Base-by-base conservation (phyloP, 2,113 vertebrate genomes). In the Phodopus roborovskii region DNA sequence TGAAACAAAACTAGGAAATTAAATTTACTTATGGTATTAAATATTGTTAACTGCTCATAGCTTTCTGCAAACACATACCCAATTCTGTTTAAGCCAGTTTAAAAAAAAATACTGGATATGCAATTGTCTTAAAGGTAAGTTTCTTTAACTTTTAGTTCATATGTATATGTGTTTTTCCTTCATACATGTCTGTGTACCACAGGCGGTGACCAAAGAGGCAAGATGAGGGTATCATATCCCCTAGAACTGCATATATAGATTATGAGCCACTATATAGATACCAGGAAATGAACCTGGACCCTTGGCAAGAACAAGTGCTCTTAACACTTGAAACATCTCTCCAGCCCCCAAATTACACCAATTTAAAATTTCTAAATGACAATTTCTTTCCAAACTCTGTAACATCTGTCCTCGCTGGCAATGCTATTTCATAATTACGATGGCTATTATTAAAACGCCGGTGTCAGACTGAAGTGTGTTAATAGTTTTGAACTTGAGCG, bases 21-120 rank as follows among this genome's bases (percentile, higher is more conserved):
- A 74, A 50, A 92, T 94, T 96, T n/a, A 96, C 3, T 85, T 88
- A 62, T 56, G 36, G 74, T 75, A 17, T 83, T 83, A 85, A 94
- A 66, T 94, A 79, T 85, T 95, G 70, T 42, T 91, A 68, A 78
- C 81, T 94, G 2, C 4, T 91, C 26, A 70, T 42, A 91, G 24
- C 4, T 91, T 94, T 87, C 62, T 87, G 20, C 70, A 90, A 92
- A 16, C 58, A 70, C 45, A 17, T 66, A 83, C 1, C 26, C 19
- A 84, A 5, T 94, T 92, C 87, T 81, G 50, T 88, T 73, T 7
- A 83, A 56, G 9, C 50, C 50, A 70, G 77, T 90, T 95, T 94
- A 86, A 82, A 92, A 89, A 82, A 1, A 93, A 86, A 62, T 85
- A 73, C 30, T 88, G 7, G 91, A 73, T 83, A 86, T 84, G 39